Evolutionary conservation across 1,140 invertebrate genomes (phyloP), one percentile per base, ranked within the genome.

Genomic region (Cyphomyrmex costatus): DNA sequence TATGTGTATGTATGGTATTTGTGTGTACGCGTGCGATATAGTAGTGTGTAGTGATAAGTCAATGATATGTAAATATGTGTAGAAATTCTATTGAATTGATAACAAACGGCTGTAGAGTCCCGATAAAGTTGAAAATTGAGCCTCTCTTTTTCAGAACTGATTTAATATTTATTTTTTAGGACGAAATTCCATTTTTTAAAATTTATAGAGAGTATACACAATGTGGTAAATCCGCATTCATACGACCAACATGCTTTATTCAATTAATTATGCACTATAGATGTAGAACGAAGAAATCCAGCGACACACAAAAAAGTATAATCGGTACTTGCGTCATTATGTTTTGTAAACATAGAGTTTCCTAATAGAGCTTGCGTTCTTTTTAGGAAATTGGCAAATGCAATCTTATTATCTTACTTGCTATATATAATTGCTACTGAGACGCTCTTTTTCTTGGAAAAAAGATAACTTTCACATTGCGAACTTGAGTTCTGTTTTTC

Each of bases 271-370:
- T 24, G 30, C 27, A 21, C 36, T 42, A 4, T 66, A 21, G 8
- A 58, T 14, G 30, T 58, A 16, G 12, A 53, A 53, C 24, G 12
- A 74, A 36, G 14, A 74, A 76, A 56, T 8, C 5, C 16, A 53
- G 5, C 53, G n/a, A 76, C 7, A 16, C 8, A 58, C 6, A 7
- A 56, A 7, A 76, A 76, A 19, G 10, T 61, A 16, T 12, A 42
- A 76, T 33, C 30, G n/a, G 3, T 24, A 76, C n/a, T 76, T 42
- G n/a, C 30, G 30, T 58, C 53, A 60, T 61, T 77, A 77, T 61
- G 6, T 76, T 60, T 42, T 16, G 8, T 33, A 77, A 76, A 76
- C 16, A 58, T 60, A 42, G 3, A 7, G 2, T 60, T 58, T 76
- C 16, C 16, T 60, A n/a, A 73, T 30, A 71, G 12, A 3, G 1